phyloP scores from a whole-genome alignment of 2,797 vertebrate species.

The Thalassophryne amazonica region DNA sequence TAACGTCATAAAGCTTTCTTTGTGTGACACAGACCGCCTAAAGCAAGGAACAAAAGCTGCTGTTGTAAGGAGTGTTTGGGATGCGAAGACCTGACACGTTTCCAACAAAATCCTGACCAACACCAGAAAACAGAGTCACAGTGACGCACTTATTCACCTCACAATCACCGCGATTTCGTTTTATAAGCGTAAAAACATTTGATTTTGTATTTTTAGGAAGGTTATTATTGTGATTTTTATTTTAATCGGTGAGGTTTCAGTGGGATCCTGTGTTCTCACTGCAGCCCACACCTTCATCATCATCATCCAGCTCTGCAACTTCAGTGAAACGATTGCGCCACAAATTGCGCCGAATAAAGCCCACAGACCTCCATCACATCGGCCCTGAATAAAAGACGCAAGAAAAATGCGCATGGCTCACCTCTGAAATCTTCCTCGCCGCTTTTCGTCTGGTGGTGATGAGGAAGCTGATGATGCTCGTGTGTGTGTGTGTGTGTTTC shows the following conservation, averaged over 20 bases:
- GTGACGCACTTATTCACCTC: no score
- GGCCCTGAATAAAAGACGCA: no score
- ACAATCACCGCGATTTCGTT: no score
- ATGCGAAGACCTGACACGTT: conserved; percentile 50
- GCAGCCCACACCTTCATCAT: conserved; percentile 61
- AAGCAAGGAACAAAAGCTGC: conserved; percentile 36
- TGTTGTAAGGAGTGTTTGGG: conserved; percentile 11
- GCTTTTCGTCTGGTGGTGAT: conserved; percentile 44
- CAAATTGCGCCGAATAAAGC: conserved; percentile 18
- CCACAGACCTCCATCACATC: no score
- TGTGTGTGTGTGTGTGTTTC: conserved; percentile 31
- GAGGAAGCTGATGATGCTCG: conserved; percentile 56
- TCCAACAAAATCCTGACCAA: conserved; percentile 28
- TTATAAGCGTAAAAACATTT: no score
- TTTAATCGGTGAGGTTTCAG: not conserved
- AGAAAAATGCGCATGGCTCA: conserved; percentile 53
- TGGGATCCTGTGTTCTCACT: conserved; percentile 12
- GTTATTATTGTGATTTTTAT: not conserved
- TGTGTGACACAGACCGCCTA: no score
- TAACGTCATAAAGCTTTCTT: no score
- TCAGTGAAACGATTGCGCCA: conserved; percentile 55
- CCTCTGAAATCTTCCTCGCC: conserved; percentile 58
- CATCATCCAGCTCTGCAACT: conserved; percentile 60
- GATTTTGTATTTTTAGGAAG: no score
- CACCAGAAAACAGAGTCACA: not conserved